Evolutionary conservation across 2,888 invertebrate species (phyloP), one percentile per base, ranked within the genome.

Genomic region (Saturnia pavonia): DNA sequence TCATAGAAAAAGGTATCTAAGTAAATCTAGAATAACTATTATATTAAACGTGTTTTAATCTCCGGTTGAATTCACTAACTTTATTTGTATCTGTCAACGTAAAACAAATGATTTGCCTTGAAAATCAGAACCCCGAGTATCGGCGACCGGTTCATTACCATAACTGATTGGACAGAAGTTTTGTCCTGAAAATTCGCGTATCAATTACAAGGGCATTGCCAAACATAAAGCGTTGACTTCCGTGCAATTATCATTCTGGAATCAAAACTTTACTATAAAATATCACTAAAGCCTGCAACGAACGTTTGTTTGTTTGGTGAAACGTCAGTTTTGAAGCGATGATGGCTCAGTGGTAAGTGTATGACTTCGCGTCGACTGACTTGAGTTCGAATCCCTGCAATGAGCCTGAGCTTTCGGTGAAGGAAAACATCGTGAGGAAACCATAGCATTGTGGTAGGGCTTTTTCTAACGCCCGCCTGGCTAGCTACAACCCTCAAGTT

Each of bases 71-170:
- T 60, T 6, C 12, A 27, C 14, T 1, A 54, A 54, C 2, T 27
- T 54, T 22, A 27, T 27, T 27, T 27, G 14, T 14, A 27, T 27
- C 27, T 60, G 25, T 60, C 57, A 60, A 25, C 57, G 27, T 6
- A 27, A 60, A 27, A 14, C 57, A 60, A 60, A 60, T 60, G 14
- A 27, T 27, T 42, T 22, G 7, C 34, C 25, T 42, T 69, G 57
- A 63, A 60, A 69, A 22, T 60, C 65, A 27, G 45, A 69, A 71
- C 68, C 70, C 72, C 76, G 74, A 72, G 80, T 83, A 85, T 86
- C 85, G 84, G 85, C 84, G 79, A 81, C 77, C 81, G 81, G 81
- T 82, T 83, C 85, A 91, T 91, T 91, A 89, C 85, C 92, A 92
- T 92, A 91, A 85, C 87, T 91, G 90, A 92, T 91, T 91, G 90